Evolutionary conservation across 1,140 invertebrate genomes (phyloP), one percentile per base, ranked within the genome.

Genomic region (Arion vulgaris): DNA sequence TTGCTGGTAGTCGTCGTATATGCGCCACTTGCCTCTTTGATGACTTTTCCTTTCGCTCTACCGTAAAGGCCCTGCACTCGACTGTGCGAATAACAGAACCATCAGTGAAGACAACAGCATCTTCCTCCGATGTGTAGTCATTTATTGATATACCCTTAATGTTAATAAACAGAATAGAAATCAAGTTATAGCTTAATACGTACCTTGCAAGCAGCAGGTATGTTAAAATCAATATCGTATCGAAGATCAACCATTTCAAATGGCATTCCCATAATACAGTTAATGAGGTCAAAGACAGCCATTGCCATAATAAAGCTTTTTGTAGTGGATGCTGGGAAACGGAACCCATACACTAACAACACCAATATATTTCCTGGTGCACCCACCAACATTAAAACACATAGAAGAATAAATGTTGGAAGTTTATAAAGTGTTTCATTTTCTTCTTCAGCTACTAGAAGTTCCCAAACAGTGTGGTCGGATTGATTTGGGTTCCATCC

Each of bases 161-260:
- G n/a, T n/a, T n/a, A n/a, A n/a, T n/a, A n/a, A n/a, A n/a, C n/a
- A n/a, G n/a, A n/a, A n/a, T n/a, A n/a, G n/a, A n/a, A n/a, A n/a
- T n/a, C n/a, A n/a, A n/a, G n/a, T n/a, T n/a, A n/a, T n/a, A n/a
- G n/a, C n/a, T n/a, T n/a, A 49, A 49, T 9, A 49, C 32, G 83
- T 17, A 86, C 53, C 83, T 89, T 87, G 72, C 90, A 91, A 4
- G 85, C n/a, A 36, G 71, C 80, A 13, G 72, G 53, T 0, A 76
- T 51, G 39, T 81, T 39, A 57, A 89, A 88, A 17, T 68, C 82
- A 23, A 86, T 82, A 32, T 86, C 86, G 68, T 87, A 86, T 32
- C 84, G 78, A 4, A 90, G 81, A 74, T 91, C 90, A 45, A 88
- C 85, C 38, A 91, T 87, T 81, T 91, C 90, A 69, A 88, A 88